Percentiles rank a stretch among this genome's conserved stretches.
Conservation (phyloP, 2,797 vertebrate species). For the Enteromius viviparus region DNA sequence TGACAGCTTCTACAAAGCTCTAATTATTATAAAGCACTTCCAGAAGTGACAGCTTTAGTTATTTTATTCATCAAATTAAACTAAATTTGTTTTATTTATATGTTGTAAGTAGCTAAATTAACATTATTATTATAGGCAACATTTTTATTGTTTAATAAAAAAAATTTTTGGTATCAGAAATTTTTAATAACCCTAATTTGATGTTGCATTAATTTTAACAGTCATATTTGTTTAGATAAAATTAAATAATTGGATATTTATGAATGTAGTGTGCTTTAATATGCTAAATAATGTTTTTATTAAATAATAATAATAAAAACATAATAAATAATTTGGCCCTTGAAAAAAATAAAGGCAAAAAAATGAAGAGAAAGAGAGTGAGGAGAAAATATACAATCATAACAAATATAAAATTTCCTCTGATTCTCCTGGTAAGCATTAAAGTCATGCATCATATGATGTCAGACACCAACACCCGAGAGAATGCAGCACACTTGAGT, state of each 20-base stretch:
- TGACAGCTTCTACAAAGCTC: neutral
- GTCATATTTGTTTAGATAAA: neutral
- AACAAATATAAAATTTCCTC: neutral
- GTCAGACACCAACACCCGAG: neutral
- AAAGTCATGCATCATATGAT: neutral
- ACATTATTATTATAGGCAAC: neutral
- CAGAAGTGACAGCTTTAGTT: neutral
- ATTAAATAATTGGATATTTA: neutral
- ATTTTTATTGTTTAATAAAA: neutral
- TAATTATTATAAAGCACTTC: neutral
- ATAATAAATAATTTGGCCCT: neutral
- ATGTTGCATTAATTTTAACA: neutral
- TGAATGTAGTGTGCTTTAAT: neutral
- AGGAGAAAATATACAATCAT: neutral
- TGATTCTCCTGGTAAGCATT: neutral
- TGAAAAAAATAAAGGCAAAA: neutral
- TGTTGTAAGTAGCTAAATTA: neutral
- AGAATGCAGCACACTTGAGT: conserved; percentile 26
- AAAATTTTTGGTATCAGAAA: too few species aligned
- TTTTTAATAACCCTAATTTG: neutral
- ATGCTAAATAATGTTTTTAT: too few species aligned
- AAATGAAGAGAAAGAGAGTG: neutral
- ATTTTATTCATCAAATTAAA: neutral
- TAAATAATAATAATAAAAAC: too few species aligned
- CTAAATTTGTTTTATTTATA: neutral